Percentiles rank a stretch among this genome's conserved stretches.
Evolutionary conservation across 2,113 vertebrate species (phyloP).

Genomic region (Ellobius talpinus): DNA sequence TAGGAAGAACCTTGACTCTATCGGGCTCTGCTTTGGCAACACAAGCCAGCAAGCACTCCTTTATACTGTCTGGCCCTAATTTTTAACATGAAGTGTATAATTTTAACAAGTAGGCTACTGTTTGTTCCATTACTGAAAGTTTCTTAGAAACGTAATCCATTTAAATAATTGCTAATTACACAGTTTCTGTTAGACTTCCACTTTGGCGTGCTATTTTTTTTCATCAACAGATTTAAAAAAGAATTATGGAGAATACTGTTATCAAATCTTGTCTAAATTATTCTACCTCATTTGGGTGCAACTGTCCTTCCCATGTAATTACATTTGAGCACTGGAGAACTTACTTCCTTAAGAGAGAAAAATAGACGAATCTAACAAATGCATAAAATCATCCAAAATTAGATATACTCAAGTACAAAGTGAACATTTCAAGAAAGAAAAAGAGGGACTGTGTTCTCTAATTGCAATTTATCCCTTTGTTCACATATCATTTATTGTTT

Average conservation of each 20-base stretch:
- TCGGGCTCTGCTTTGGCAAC: not conserved
- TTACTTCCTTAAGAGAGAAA: constrained; percentile 33
- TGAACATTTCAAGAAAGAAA: constrained; percentile 19
- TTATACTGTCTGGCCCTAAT: constrained; percentile 41
- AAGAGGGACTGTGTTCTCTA: not conserved
- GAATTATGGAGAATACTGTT: constrained; percentile 46
- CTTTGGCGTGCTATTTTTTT: constrained; percentile 35
- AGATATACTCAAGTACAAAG: constrained; percentile 46
- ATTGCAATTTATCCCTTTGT: constrained; percentile 43
- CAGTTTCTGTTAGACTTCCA: constrained; percentile 40
- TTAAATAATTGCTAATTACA: constrained; percentile 55
- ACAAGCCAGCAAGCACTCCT: not conserved
- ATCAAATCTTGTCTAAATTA: constrained; percentile 58
- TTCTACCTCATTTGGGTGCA: constrained; percentile 17
- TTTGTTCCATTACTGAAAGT: constrained; percentile 56
- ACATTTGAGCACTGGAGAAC: not conserved
- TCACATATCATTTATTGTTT: not conserved
- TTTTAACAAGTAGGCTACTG: constrained; percentile 10
- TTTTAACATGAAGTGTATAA: constrained; percentile 20
- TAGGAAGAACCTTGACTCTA: constrained; percentile 34
- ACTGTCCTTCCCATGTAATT: constrained; percentile 55
- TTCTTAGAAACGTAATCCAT: constrained; percentile 43
- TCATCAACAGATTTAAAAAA: constrained; percentile 29
- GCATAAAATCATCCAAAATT: not conserved
- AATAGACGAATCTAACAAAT: constrained; percentile 43